Percentiles rank a stretch among this genome's conserved stretches.
Conservation (phyloP, 2,797 vertebrate species). For the Furcifer pardalis region DNA sequence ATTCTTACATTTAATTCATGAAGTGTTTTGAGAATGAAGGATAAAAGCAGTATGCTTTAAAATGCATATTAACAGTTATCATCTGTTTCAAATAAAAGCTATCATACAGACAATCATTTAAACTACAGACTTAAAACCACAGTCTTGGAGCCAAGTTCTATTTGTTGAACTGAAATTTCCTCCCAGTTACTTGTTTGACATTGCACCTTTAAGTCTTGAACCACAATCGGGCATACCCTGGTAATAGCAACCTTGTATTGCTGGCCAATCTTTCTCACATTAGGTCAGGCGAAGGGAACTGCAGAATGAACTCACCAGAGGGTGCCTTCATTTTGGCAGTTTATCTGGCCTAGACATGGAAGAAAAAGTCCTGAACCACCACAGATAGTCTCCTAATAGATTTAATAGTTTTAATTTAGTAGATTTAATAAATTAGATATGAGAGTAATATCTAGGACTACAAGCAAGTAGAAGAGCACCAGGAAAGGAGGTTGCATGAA, state of each 20-base stretch:
- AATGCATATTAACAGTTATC: background rate
- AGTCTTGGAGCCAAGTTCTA: background rate
- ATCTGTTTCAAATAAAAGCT: background rate
- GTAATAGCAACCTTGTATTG: too few relatives aligned
- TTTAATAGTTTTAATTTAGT: too few relatives aligned
- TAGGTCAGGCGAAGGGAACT: too few relatives aligned
- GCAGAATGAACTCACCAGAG: too few relatives aligned
- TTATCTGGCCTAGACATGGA: too few relatives aligned
- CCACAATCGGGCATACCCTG: too few relatives aligned
- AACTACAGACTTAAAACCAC: background rate
- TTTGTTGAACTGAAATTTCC: background rate
- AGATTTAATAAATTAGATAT: too few relatives aligned
- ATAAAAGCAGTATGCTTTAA: background rate
- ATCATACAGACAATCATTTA: background rate
- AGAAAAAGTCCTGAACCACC: background rate
- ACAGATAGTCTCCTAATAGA: background rate
- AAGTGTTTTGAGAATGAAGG: background rate
- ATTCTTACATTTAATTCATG: slow-evolving; percentile 3
- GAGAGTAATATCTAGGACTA: background rate
- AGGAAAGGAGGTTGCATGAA: background rate
- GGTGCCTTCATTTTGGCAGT: too few relatives aligned
- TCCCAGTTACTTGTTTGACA: slow-evolving; percentile 1
- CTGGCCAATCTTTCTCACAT: too few relatives aligned
- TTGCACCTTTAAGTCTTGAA: background rate
- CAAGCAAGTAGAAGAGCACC: background rate